Conservation (phyloP, 1,140 invertebrate genomes). For the Octopus bimaculoides region DNA sequence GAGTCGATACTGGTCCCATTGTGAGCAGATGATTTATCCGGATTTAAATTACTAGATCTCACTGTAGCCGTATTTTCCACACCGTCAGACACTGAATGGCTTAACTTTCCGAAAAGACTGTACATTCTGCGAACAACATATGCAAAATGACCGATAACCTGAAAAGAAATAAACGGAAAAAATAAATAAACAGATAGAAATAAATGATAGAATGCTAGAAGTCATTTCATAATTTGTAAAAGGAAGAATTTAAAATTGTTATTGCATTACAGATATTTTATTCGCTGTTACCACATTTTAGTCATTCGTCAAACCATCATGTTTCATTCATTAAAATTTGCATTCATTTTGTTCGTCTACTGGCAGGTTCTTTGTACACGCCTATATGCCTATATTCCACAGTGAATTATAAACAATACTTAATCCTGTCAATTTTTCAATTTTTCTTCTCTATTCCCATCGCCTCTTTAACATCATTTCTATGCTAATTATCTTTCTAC, state of each 20-base stretch:
- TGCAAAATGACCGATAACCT: neutral
- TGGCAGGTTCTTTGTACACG: neutral
- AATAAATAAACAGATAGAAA: neutral
- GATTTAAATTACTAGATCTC: neutral
- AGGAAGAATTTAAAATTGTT: neutral
- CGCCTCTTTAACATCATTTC: too few species aligned
- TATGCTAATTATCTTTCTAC: too few species aligned
- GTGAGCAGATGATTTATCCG: neutral
- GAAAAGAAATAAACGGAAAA: neutral
- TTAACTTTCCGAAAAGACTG: neutral
- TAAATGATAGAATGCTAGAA: neutral
- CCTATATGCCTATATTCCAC: too few species aligned
- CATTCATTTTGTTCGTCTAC: neutral
- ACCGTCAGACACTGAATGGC: neutral
- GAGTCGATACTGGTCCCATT: neutral
- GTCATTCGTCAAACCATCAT: neutral
- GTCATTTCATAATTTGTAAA: neutral
- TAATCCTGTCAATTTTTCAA: too few species aligned
- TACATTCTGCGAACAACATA: neutral
- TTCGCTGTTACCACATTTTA: neutral
- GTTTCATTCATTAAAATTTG: neutral
- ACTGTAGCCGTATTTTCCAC: neutral
- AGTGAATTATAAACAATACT: too few species aligned
- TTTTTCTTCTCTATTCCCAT: too few species aligned
- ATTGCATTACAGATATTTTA: neutral